These are phyloP conservation scores for Yasuhikotakia modesta DNA, from an alignment of 2,797 vertebrate species.

Conservation along the genomic window DNA sequence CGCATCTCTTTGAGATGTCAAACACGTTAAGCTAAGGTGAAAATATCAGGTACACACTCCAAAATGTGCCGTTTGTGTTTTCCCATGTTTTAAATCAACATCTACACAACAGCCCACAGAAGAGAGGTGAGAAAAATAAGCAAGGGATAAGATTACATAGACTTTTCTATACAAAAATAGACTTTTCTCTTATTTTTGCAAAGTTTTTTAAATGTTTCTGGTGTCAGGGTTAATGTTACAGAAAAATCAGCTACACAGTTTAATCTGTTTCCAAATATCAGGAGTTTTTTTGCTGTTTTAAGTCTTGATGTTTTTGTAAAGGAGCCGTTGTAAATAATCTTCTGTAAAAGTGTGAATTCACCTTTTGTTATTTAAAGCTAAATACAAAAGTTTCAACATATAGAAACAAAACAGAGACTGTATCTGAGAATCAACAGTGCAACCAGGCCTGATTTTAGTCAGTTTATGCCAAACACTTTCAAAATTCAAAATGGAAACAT, in stretches of 20 bases:
- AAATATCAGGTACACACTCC: slow-evolving; percentile 58
- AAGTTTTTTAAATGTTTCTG: slow-evolving; percentile 66
- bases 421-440: slow-evolving; percentile 54
- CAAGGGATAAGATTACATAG: slow-evolving; percentile 95
- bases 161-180: slow-evolving; percentile 99
- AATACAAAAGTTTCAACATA: slow-evolving; percentile 59
- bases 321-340: slow-evolving; percentile 65
- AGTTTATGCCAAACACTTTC: slow-evolving; percentile 53
- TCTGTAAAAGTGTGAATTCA: slow-evolving; percentile 61
- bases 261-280: slow-evolving; percentile 58
- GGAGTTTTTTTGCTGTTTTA: slow-evolving; percentile 43
- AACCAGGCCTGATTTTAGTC: slow-evolving; percentile 57
- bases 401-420: slow-evolving; percentile 14
- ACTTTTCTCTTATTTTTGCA: slow-evolving; percentile 76
- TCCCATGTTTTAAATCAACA: slow-evolving; percentile 58
- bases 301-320: slow-evolving; percentile 30
- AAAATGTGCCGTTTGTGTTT: slow-evolving; percentile 53
- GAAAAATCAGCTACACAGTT: slow-evolving; percentile 70
- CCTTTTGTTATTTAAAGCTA: slow-evolving; percentile 58
- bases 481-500: no score
- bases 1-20: slow-evolving; percentile 66
- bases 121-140: slow-evolving; percentile 75
- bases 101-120: slow-evolving; percentile 77
- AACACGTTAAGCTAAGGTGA: slow-evolving; percentile 68
- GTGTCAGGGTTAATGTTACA: slow-evolving; percentile 71